phyloP scores from a whole-genome alignment of 2,113 vertebrate species.

The Sminthopsis crassicaudata region DNA sequence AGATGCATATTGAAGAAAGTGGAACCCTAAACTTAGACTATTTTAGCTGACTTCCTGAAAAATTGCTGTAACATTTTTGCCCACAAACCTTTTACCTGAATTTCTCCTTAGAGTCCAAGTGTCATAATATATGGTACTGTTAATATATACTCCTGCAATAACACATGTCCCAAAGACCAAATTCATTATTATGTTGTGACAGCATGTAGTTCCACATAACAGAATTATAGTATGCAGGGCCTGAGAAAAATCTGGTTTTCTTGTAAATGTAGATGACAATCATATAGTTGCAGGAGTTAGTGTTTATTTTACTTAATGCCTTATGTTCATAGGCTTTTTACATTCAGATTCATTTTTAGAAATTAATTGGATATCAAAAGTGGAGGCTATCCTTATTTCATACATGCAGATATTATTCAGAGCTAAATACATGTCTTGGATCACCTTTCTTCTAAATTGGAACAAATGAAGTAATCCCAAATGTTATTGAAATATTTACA shows the following conservation, averaged over 20 bases:
- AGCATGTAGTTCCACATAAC: slow-evolving; percentile 37
- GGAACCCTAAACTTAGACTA: slow-evolving; percentile 74
- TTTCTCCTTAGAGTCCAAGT: slow-evolving; percentile 70
- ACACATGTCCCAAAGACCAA: slow-evolving; percentile 46
- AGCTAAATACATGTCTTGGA: slow-evolving; percentile 39
- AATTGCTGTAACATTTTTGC: slow-evolving; percentile 51
- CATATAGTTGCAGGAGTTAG: slow-evolving; percentile 21
- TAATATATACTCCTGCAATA: slow-evolving; percentile 27
- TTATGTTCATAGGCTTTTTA: slow-evolving; percentile 43
- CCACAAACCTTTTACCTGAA: slow-evolving; percentile 50
- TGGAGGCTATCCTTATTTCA: slow-evolving; percentile 21
- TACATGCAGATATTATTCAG: slow-evolving; percentile 48
- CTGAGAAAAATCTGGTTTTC: slow-evolving; percentile 33
- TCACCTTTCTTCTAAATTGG: slow-evolving; percentile 50
- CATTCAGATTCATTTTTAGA: neutral
- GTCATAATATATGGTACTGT: slow-evolving; percentile 43
- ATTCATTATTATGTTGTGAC: slow-evolving; percentile 51
- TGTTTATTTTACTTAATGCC: slow-evolving; percentile 1
- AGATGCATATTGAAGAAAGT: slow-evolving; percentile 64
- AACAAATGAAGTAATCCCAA: slow-evolving; percentile 39
- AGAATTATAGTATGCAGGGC: slow-evolving; percentile 24
- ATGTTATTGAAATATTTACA: slow-evolving; percentile 37
- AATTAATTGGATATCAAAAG: slow-evolving; percentile 43
- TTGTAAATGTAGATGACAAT: slow-evolving; percentile 47
- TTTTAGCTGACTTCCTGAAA: slow-evolving; percentile 63